Conservation (phyloP, 1,140 invertebrate species). For the Drosophila sulfurigaster region DNA sequence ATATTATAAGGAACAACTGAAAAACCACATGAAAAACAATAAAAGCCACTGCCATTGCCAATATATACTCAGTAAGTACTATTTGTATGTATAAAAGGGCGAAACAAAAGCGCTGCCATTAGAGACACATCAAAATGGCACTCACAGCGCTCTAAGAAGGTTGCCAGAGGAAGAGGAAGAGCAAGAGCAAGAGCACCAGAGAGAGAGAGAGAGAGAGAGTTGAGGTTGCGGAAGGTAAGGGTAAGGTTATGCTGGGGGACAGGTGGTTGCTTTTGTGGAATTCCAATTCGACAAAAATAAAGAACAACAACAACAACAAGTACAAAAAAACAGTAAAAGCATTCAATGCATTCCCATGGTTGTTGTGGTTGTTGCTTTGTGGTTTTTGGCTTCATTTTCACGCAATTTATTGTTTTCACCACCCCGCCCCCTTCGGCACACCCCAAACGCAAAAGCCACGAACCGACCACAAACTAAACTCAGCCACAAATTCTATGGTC, state of each 20-base stretch:
- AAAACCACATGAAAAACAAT: conserved; percentile 56
- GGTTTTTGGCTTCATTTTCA: conserved; percentile 77
- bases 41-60: conserved; percentile 40
- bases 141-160: conserved; percentile 47
- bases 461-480: conserved; percentile 32
- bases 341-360: conserved; percentile 71
- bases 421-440: background rate
- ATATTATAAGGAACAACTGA: conserved; percentile 43
- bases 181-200: background rate
- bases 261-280: conserved; percentile 58
- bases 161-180: background rate
- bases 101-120: conserved; percentile 80
- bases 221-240: background rate
- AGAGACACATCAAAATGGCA: conserved; percentile 83
- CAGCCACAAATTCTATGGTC: conserved; percentile 33
- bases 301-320: conserved; percentile 61
- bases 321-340: conserved; percentile 47
- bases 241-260: background rate
- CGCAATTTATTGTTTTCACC: conserved; percentile 78
- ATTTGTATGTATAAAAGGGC: conserved; percentile 30
- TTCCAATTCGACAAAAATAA: conserved; percentile 48
- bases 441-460: too few relatives aligned
- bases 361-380: conserved; percentile 56
- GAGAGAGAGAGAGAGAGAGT: too few relatives aligned
- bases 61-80: background rate